Evolutionary conservation across 1,140 invertebrate species (phyloP).

Genomic region (Aphis craccivora): DNA sequence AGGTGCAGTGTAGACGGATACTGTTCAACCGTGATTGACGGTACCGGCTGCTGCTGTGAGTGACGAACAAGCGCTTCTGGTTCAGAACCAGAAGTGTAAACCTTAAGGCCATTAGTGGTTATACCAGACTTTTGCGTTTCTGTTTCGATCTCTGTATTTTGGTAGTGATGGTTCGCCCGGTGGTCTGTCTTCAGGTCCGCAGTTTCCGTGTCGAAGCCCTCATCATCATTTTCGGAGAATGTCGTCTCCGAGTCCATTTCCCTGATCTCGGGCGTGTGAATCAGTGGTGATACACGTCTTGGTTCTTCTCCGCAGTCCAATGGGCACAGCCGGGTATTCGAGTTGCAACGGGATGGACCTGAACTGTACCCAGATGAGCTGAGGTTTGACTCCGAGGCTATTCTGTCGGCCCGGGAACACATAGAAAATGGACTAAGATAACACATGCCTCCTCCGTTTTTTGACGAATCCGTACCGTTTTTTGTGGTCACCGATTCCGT

Average conservation of each 20-base stretch:
- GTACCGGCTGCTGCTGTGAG: constrained; percentile 65
- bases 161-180: constrained; percentile 59
- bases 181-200: constrained; percentile 66
- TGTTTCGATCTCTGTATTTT: constrained; percentile 59
- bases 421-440: constrained; percentile 80
- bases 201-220: constrained; percentile 69
- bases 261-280: constrained; percentile 65
- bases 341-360: constrained; percentile 77
- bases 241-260: constrained; percentile 63
- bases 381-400: constrained; percentile 80
- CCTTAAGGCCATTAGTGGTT: background rate
- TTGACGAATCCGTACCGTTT: constrained; percentile 44
- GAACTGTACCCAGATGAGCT: constrained; percentile 84
- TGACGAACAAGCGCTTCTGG: background rate
- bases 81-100: background rate
- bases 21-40: constrained; percentile 65
- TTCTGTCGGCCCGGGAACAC: constrained; percentile 72
- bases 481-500: constrained; percentile 62
- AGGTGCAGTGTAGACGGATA: constrained; percentile 62
- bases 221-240: constrained; percentile 73
- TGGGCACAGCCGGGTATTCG: constrained; percentile 77
- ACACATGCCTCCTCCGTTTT: constrained; percentile 66
- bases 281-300: constrained; percentile 66
- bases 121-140: background rate
- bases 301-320: constrained; percentile 74